A percentile compares a stretch with the other conserved stretches of the same genome.
Evolutionary conservation across 2,797 vertebrate genomes (phyloP).

Genomic region (Atherinosoma microstoma): DNA sequence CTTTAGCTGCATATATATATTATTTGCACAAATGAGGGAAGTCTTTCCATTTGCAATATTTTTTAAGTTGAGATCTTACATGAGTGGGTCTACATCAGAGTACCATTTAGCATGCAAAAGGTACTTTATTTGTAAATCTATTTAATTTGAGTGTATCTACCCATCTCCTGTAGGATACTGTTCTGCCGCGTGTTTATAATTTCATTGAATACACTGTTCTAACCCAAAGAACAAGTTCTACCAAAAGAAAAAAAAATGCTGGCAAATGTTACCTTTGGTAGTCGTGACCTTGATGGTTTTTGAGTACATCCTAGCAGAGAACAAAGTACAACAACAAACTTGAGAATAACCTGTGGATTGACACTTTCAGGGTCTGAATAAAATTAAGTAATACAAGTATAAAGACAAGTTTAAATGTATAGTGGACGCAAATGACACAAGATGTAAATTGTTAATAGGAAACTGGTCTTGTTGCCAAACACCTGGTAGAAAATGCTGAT

Average conservation of each 20-base stretch:
- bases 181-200: conserved; percentile 47
- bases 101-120: conserved; percentile 80
- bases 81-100: conserved; percentile 64
- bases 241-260: conserved; percentile 44
- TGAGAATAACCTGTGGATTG: conserved; percentile 48
- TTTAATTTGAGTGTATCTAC: conserved; percentile 60
- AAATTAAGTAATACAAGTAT: conserved; percentile 16
- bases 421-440: not conserved
- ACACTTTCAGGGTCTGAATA: conserved; percentile 49
- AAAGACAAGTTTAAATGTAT: too few species aligned
- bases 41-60: conserved; percentile 54
- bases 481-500: conserved; percentile 14
- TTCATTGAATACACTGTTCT: conserved; percentile 57
- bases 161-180: conserved; percentile 44
- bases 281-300: conserved; percentile 51
- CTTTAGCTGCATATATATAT: conserved; percentile 65
- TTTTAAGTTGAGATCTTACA: conserved; percentile 59
- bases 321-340: conserved; percentile 52
- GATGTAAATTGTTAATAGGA: conserved; percentile 29
- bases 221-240: conserved; percentile 52
- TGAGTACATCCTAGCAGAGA: conserved; percentile 57
- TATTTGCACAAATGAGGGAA: conserved; percentile 58
- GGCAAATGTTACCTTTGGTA: conserved; percentile 51
- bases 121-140: conserved; percentile 53
- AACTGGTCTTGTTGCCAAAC: conserved; percentile 24